Evolutionary conservation across 2,888 invertebrate species (phyloP), one percentile per base, ranked within the genome.

Genomic region (Dioctria linearis): DNA sequence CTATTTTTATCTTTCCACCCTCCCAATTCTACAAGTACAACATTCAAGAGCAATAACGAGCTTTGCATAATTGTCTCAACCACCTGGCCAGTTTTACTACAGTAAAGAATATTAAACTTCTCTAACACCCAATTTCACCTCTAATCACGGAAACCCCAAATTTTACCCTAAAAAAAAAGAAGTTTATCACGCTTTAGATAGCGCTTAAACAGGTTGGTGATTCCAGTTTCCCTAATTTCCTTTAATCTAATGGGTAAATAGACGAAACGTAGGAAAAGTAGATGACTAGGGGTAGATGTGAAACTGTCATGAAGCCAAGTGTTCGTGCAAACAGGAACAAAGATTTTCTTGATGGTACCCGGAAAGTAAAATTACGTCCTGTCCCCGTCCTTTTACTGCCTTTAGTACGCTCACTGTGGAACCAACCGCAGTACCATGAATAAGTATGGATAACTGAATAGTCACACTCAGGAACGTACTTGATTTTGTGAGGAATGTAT

Each of bases 361-460:
- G 76, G 76, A 76, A 76, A 76, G 76, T 76, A 76, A 76, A 76
- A 63, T 76, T 76, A 76, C 76, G 63, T 63, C 63, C 76, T 63
- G 57, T 63, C 39, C 63, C 61, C 46, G 51, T 76, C 76, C 51
- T 63, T 71, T 76, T 76, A 63, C 63, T 63, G 76, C 61, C 42
- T 76, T 61, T 76, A 76, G 13, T 63, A 39, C 63, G 49, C 2
- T 25, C 25, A 25, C 46, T 63, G 49, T 46, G 63, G 73, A 76
- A 49, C 46, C 76, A 63, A 76, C 76, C 76, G 76, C 76, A 76
- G 59, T 63, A 37, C 63, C 76, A 76, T 76, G 76, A 76, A 76
- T 76, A 76, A 76, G 51, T 61, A 63, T 63, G 76, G 73, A 59
- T 75, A 76, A 76, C 63, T 63, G 63, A 63, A 76, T 76, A 49